Conservation (phyloP, 2,888 invertebrate genomes). For the Hipparchia sbordonii region DNA sequence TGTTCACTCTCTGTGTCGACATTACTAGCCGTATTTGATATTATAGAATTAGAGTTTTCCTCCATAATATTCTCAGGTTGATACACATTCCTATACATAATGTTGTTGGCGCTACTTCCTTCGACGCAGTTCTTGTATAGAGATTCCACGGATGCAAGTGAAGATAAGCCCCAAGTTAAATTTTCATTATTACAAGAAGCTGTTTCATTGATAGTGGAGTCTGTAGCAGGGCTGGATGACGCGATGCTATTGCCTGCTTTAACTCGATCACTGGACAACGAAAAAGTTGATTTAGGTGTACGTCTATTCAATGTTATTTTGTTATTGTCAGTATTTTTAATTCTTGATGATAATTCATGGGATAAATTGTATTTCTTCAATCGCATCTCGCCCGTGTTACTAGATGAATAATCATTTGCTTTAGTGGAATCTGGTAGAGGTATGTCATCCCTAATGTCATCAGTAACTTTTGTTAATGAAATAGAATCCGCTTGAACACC, state of each 20-base stretch:
- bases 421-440: not conserved
- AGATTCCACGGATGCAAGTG: slow-evolving; percentile 1
- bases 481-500: slow-evolving; percentile 17
- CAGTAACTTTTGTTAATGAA: not conserved
- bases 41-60: slow-evolving; percentile 7
- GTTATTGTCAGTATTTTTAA: not conserved
- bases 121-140: not conserved
- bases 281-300: not conserved
- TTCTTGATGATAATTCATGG: not conserved
- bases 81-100: not conserved
- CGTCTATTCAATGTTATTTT: not conserved
- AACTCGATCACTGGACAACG: not conserved
- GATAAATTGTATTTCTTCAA: not conserved
- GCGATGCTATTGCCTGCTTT: not conserved
- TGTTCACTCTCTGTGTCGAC: not conserved
- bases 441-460: not conserved
- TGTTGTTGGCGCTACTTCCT: not conserved
- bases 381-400: not conserved
- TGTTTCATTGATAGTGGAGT: not conserved
- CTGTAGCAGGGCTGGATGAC: not conserved
- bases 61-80: not conserved
- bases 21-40: not conserved
- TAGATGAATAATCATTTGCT: not conserved
- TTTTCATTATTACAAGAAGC: not conserved
- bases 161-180: not conserved